These are phyloP conservation scores for Vidua chalybeata DNA, from an alignment of 2,113 vertebrate species.

Conservation along the genomic window DNA sequence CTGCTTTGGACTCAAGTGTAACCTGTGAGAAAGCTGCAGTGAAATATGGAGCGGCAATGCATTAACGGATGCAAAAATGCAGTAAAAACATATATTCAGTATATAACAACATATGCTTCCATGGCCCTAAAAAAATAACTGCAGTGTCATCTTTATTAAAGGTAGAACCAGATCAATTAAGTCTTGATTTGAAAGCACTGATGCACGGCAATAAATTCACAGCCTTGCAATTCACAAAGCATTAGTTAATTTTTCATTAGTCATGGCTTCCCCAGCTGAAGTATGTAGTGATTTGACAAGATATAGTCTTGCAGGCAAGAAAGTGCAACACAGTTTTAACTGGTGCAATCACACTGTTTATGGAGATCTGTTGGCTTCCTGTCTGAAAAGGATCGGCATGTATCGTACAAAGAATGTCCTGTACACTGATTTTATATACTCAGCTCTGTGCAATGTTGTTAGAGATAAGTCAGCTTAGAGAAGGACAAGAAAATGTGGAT, in stretches of 20 bases:
- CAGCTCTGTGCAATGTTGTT: background rate
- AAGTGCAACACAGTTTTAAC: background rate
- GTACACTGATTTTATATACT: background rate
- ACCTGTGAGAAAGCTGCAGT: background rate
- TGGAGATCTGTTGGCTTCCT: background rate
- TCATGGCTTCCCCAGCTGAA: slow-evolving; percentile 1
- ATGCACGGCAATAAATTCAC: background rate
- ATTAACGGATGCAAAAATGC: background rate
- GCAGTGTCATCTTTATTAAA: background rate
- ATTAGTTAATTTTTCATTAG: background rate
- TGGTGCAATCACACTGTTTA: background rate
- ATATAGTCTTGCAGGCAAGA: slow-evolving; percentile 14
- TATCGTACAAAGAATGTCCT: background rate
- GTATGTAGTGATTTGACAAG: background rate
- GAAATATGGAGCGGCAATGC: background rate
- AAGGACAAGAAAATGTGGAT: background rate
- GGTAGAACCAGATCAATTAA: background rate
- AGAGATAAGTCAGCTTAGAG: background rate
- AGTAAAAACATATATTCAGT: background rate
- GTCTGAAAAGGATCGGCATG: background rate
- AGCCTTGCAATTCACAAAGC: background rate
- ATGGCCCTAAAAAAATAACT: background rate
- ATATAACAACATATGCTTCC: background rate
- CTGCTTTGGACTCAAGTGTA: background rate
- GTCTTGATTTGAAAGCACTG: background rate